phyloP scores from a whole-genome alignment of 1,140 invertebrate genomes.

The Ceratitis capitata region DNA sequence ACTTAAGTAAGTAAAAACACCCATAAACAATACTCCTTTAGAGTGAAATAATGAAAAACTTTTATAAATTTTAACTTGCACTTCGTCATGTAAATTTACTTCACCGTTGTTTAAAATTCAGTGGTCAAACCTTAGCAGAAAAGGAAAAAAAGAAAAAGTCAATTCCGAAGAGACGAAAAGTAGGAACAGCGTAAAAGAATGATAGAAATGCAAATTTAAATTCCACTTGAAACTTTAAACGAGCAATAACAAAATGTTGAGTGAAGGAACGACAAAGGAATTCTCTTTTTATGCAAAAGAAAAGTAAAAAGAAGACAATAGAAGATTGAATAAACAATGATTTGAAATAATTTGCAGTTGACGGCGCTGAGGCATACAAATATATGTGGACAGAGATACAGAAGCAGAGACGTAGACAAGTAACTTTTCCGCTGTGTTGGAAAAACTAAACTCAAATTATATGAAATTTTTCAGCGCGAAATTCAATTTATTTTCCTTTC shows the following conservation, averaged over 20 bases:
- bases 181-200: not conserved
- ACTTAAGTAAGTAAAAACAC: too few species aligned
- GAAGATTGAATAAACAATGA: conserved; percentile 30
- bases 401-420: too few species aligned
- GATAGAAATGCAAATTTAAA: not conserved
- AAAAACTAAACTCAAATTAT: too few species aligned
- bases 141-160: not conserved
- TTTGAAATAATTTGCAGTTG: conserved; percentile 23
- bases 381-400: too few species aligned
- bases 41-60: not conserved
- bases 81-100: conserved; percentile 12
- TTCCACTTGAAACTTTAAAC: conserved; percentile 11
- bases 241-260: not conserved
- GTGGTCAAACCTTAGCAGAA: not conserved
- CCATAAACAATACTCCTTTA: not conserved
- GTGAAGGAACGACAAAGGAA: not conserved
- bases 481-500: too few species aligned
- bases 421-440: too few species aligned
- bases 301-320: conserved; percentile 1
- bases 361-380: too few species aligned
- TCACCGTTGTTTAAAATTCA: not conserved
- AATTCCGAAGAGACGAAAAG: not conserved
- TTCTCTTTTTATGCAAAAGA: not conserved
- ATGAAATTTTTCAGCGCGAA: too few species aligned
- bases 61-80: not conserved